A percentile compares a stretch with the other conserved stretches of the same genome.
Evolutionary conservation across 1,140 invertebrate species (phyloP).

Genomic region (Calephelis nemesis): DNA sequence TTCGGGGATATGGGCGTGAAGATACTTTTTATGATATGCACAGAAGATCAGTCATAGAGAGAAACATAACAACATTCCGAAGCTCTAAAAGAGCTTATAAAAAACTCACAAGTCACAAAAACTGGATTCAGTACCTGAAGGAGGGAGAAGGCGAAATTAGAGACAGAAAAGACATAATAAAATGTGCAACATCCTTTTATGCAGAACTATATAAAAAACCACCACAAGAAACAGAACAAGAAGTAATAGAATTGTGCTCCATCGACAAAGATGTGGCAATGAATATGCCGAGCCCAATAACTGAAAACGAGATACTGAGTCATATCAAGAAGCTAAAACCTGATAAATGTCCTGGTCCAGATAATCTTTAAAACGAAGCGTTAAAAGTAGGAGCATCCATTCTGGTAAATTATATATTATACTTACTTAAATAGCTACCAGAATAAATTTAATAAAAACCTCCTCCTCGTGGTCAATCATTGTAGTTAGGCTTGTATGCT

Average conservation of each 20-base stretch:
- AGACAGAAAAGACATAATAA: constrained; percentile 1
- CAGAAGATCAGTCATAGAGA: too few species aligned
- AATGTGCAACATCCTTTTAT: neutral
- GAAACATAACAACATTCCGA: neutral
- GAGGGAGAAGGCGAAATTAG: neutral
- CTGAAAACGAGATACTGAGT: neutral
- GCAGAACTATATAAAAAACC: neutral
- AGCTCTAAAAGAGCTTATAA: neutral
- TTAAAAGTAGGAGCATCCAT: neutral
- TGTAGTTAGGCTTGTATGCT: too few species aligned
- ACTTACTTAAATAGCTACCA: too few species aligned
- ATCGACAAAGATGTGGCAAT: neutral
- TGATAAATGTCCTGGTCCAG: neutral
- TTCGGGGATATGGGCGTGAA: too few species aligned
- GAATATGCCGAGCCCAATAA: neutral
- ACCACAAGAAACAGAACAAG: neutral
- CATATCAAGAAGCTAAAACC: neutral
- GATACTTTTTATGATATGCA: too few species aligned
- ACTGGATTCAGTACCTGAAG: neutral
- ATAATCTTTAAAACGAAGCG: neutral
- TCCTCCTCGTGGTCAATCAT: too few species aligned
- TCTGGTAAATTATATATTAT: too few species aligned
- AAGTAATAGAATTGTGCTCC: neutral
- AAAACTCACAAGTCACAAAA: neutral
- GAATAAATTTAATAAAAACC: neutral